Evolutionary conservation across 1,140 invertebrate genomes (phyloP).

Genomic region (Zophobas morio): DNA sequence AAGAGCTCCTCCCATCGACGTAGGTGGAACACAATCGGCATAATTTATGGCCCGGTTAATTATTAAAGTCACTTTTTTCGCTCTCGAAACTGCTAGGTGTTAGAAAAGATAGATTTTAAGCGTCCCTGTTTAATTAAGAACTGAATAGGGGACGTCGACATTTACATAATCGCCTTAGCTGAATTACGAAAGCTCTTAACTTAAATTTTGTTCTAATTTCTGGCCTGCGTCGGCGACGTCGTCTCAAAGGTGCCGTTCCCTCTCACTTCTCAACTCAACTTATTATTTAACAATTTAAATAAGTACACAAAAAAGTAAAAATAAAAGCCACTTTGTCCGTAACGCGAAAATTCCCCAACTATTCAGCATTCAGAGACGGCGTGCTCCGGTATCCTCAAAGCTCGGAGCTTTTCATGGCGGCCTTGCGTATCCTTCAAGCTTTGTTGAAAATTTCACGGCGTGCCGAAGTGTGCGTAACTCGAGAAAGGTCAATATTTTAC

Average conservation of each 20-base stretch:
- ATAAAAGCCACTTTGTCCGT: too few relatives aligned
- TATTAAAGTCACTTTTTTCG: neutral
- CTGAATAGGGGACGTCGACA: slow-evolving; percentile 39
- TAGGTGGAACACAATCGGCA: too few relatives aligned
- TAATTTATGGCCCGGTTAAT: neutral
- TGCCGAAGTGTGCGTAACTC: slow-evolving; percentile 17
- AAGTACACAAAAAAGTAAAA: neutral
- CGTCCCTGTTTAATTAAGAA: slow-evolving; percentile 53
- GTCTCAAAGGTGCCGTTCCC: neutral
- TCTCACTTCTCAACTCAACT: slow-evolving; percentile 5
- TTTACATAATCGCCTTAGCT: slow-evolving; percentile 53
- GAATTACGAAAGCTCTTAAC: slow-evolving; percentile 47
- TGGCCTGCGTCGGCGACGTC: slow-evolving; percentile 21
- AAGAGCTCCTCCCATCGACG: too few relatives aligned
- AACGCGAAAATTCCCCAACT: too few relatives aligned
- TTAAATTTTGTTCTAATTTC: slow-evolving; percentile 51
- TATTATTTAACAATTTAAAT: slow-evolving; percentile 38
- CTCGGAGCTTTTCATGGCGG: slow-evolving; percentile 2
- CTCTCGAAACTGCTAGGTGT: neutral
- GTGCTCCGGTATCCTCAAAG: neutral
- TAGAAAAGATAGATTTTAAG: slow-evolving; percentile 41
- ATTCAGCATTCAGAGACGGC: too few relatives aligned
- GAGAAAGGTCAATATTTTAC: slow-evolving; percentile 36
- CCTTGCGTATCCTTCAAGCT: slow-evolving; percentile 25
- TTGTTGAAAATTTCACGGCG: slow-evolving; percentile 12